Evolutionary conservation across 92 coral and sea anemone genomes (phyloP), one percentile per base, ranked within the genome.

Genomic region (Zoanthus solanderi): DNA sequence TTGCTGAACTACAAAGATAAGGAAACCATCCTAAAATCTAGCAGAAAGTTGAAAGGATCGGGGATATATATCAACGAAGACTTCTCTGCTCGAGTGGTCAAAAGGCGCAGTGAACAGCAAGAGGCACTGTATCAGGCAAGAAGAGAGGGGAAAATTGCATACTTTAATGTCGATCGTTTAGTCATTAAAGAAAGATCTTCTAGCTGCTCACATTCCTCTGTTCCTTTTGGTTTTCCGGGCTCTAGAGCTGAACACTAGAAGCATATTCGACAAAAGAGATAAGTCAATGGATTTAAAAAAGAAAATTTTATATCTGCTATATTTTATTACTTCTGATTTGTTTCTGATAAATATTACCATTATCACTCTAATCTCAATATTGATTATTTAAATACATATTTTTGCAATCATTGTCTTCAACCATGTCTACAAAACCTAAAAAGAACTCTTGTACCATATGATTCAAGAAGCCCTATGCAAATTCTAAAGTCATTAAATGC

Each of bases 81-180:
- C 32, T 66, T 66, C 72, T 66, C 72, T n/a, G 28, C 72, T n/a
- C 72, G 72, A 66, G 28, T 66, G 72, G 23, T 66, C 28, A 66
- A n/a, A 29, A 66, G 72, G 72, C 28, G 72, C 28, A n/a, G 32
- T n/a, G 30, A 66, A 66, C 72, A 66, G 14, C 72, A 66, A 29
- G 72, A 66, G 32, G 28, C 72, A n/a, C 72, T 66, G 30, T 17
- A n/a, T 29, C 28, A 66, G 32, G 72, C 72, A 66, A n/a, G 72
- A 66, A n/a, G 18, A 29, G 28, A 66, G 32, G 72, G 72, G 32
- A 66, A 66, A 29, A 66, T 66, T 66, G 72, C 72, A n/a, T 66
- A 66, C 34, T 67, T 67, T 30, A 67, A 67, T 30, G 72, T 67
- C 72, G 72, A n/a, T 30, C 72, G 72, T 30, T 30, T 23, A 14